Evolutionary conservation across 1,140 invertebrate genomes (phyloP), one percentile per base, ranked within the genome.

Genomic region (Drosophila sp.): DNA sequence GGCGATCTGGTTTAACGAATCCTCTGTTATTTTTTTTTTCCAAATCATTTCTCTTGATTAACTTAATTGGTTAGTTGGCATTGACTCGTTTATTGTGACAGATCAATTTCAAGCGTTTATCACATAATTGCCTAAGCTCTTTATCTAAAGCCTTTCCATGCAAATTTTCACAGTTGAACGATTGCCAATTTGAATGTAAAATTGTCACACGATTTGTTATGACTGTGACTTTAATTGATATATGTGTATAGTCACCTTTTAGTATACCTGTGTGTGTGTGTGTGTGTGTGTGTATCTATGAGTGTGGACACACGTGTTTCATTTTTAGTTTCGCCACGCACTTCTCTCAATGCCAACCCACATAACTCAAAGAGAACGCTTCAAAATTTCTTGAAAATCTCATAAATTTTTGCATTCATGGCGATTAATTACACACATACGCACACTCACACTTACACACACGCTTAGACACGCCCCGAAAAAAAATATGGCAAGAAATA

Each of bases 121-220:
- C 73, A 76, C 35, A 70, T 76, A 76, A 76, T 76, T 74, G 73
- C 27, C 56, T 76, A 72, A 79, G 66, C 75, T 77, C 79, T 79
- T 86, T 87, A 87, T 72, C 83, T 77, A 69, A 82, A 66, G 76
- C 76, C 72, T 82, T 75, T 73, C 82, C 76, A 86, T 86, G 82
- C 82, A 86, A 86, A 87, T 86, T 61, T 62, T 76, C 70, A 56
- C 79, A 76, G 66, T 64, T 72, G 82, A 87, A 70, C 68, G 72
- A 86, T 79, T 87, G 82, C 79, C 75, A 66, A 83, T 76, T 58
- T 68, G 55, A 56, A 69, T 50, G 44, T 50, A 71, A 77, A 86
- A 87, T 86, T 89, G 83, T 87, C 83, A 89, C 84, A 83, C 76
- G 80, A 76, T 72, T 79, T 86, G 83, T 89, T 87, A 72, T 89